Evolutionary conservation across 2,797 vertebrate genomes (phyloP).

Genomic region (Scolopax rusticola): DNA sequence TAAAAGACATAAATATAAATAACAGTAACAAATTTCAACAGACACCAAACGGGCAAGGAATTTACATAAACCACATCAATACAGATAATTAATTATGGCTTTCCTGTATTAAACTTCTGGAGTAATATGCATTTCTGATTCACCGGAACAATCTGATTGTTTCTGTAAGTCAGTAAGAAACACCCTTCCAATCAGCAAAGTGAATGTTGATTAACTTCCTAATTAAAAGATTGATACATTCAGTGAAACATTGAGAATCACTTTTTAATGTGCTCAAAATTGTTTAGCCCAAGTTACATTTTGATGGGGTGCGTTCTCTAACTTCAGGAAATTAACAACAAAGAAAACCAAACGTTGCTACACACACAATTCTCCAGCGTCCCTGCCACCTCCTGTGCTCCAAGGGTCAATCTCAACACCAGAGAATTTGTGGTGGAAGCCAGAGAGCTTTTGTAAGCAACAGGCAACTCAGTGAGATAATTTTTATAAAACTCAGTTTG

Average conservation of each 20-base stretch:
- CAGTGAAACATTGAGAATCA: not conserved
- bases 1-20: not conserved
- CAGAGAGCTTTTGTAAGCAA: not conserved
- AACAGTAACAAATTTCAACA: not conserved
- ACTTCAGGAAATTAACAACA: not conserved
- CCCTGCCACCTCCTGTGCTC: accelerated
- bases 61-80: not conserved
- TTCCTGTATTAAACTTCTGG: not conserved
- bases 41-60: not conserved
- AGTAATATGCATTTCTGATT: not conserved
- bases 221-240: not conserved
- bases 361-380: not conserved
- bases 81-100: not conserved
- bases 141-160: not conserved
- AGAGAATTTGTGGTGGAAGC: not conserved
- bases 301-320: not conserved
- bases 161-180: not conserved
- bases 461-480: not conserved
- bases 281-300: not conserved
- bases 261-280: not conserved
- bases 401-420: not conserved
- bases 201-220: not conserved
- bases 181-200: not conserved
- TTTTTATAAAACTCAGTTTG: not conserved
- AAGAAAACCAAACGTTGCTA: not conserved